These are phyloP conservation scores for Ariolimax columbianus DNA, from an alignment of 2,888 invertebrate species.

Conservation along the genomic window DNA sequence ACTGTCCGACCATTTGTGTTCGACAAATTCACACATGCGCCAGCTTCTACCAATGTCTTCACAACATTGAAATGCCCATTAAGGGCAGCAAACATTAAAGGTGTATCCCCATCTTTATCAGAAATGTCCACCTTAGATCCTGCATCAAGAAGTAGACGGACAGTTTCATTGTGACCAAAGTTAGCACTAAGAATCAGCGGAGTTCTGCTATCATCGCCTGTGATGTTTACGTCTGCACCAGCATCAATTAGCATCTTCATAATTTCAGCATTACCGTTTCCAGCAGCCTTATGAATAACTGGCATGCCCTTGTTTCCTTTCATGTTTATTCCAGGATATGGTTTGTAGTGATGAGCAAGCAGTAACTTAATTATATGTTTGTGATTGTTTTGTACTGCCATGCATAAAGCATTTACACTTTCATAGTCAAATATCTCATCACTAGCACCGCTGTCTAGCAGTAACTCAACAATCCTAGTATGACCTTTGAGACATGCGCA, in stretches of 20 bases:
- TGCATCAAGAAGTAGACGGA: background rate
- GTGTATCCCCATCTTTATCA: constrained; percentile 41
- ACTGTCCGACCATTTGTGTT: constrained; percentile 27
- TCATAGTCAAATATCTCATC: constrained; percentile 6
- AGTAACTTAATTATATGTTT: constrained; percentile 15
- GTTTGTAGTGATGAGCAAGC: background rate
- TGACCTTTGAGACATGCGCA: constrained; percentile 38
- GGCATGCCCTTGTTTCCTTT: constrained; percentile 27
- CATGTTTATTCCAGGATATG: constrained; percentile 35
- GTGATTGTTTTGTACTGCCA: constrained; percentile 34
- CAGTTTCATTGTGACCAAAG: background rate
- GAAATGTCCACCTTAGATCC: constrained; percentile 10
- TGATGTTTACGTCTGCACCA: constrained; percentile 37
- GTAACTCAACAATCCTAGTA: constrained; percentile 19
- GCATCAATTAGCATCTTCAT: constrained; percentile 23
- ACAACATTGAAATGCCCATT: constrained; percentile 33
- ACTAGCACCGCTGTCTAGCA: constrained; percentile 21
- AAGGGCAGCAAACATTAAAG: constrained; percentile 36
- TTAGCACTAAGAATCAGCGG: constrained; percentile 9
- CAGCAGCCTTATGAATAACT: constrained; percentile 26
- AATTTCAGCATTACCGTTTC: constrained; percentile 8
- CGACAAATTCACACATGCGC: constrained; percentile 3
- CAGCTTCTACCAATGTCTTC: background rate
- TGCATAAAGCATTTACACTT: constrained; percentile 26
- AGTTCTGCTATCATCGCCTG: background rate